Conservation (phyloP, 1,140 invertebrate genomes). For the Stenopsyche tienmushanensis region DNA sequence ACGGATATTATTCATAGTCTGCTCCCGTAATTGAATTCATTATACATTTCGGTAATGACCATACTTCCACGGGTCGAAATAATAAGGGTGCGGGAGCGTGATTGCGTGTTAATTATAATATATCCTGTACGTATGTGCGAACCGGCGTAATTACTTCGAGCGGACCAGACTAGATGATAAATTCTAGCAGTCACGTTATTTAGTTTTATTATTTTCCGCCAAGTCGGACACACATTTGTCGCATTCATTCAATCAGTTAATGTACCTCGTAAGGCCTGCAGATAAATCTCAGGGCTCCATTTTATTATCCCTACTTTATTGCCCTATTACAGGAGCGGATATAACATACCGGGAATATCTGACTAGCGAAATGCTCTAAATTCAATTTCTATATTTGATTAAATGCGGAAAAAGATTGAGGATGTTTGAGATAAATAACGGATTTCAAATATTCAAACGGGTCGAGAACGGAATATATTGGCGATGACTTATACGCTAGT, state of each 20-base stretch:
- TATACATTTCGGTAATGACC: too few relatives aligned
- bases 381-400: neutral
- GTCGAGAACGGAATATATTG: too few relatives aligned
- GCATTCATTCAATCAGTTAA: constrained; percentile 31
- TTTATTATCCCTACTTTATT: constrained; percentile 21
- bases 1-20: too few relatives aligned
- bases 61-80: too few relatives aligned
- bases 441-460: too few relatives aligned
- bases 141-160: neutral
- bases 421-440: too few relatives aligned
- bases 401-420: neutral
- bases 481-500: too few relatives aligned
- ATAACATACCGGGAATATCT: neutral
- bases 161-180: constrained; percentile 4
- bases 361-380: neutral
- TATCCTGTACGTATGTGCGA: too few relatives aligned
- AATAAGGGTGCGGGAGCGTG: too few relatives aligned
- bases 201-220: constrained; percentile 21
- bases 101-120: too few relatives aligned
- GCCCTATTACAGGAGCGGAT: neutral
- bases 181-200: constrained; percentile 1
- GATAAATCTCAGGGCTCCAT: constrained; percentile 10
- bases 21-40: too few relatives aligned
- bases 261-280: neutral
- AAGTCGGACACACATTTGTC: constrained; percentile 11